These are phyloP conservation scores for Rhamnusium bicolor DNA, from an alignment of 2,888 invertebrate species.

Conservation along the genomic window DNA sequence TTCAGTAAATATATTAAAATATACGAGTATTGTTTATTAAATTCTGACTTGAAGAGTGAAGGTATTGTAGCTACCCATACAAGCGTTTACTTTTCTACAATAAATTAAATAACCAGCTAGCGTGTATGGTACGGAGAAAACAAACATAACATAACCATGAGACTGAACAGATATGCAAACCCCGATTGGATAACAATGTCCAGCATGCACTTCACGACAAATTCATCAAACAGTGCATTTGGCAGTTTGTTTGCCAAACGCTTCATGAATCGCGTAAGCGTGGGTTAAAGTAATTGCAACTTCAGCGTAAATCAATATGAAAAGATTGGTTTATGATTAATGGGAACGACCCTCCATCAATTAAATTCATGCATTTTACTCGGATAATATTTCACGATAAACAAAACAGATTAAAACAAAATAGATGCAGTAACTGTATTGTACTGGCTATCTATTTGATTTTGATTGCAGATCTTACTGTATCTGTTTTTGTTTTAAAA, in stretches of 20 bases:
- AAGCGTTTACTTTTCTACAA: constrained; percentile 7
- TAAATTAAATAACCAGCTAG: constrained; percentile 33
- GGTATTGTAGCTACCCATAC: not conserved
- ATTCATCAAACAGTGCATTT: constrained; percentile 63
- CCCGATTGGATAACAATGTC: constrained; percentile 61
- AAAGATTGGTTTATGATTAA: constrained; percentile 49
- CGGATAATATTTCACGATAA: no score
- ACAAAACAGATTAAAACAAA: no score
- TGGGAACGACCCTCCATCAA: not conserved
- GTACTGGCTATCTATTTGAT: no score
- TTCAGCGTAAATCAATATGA: constrained; percentile 45
- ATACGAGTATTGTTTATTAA: not conserved
- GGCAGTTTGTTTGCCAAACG: constrained; percentile 61
- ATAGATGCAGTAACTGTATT: no score
- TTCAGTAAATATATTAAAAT: not conserved
- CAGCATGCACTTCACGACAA: constrained; percentile 59
- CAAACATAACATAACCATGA: constrained; percentile 54
- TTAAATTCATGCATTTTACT: not conserved
- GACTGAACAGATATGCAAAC: constrained; percentile 55
- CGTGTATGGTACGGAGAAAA: constrained; percentile 48
- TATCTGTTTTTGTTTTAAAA: no score
- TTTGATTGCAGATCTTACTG: no score
- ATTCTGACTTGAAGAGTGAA: constrained; percentile 2
- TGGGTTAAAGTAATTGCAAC: constrained; percentile 49
- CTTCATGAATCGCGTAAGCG: constrained; percentile 56